phyloP scores from a whole-genome alignment of 2,797 vertebrate genomes.

The Tiaroga cobitis region DNA sequence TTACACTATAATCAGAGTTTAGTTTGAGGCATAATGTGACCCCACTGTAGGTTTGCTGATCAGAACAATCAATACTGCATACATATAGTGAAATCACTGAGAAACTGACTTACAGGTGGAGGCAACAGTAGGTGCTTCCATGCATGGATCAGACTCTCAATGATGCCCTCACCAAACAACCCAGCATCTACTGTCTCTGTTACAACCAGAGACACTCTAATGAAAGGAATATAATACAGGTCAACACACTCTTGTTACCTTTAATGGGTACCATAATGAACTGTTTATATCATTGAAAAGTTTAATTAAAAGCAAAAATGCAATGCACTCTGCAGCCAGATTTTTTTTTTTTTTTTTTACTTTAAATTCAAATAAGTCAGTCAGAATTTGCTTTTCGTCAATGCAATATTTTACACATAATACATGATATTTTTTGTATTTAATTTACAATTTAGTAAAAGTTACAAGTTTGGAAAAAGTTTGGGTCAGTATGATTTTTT shows the following conservation, averaged over 20 bases:
- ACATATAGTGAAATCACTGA: neutral
- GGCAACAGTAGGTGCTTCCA: conserved; percentile 94
- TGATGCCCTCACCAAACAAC: conserved; percentile 96
- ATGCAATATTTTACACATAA: neutral
- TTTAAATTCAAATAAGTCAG: neutral
- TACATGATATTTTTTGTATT: neutral
- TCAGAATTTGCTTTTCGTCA: neutral
- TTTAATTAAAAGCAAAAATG: neutral
- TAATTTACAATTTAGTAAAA: neutral
- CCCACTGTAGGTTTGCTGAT: neutral
- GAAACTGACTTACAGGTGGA: conserved; percentile 80
- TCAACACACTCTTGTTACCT: neutral
- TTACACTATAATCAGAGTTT: conserved; percentile 27
- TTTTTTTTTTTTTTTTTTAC: no score
- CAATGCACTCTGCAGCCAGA: neutral
- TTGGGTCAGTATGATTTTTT: neutral
- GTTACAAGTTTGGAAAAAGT: neutral
- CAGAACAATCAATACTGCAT: neutral
- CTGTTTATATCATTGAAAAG: neutral
- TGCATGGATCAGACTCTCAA: conserved; percentile 96
- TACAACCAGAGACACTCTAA: conserved; percentile 95
- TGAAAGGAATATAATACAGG: neutral
- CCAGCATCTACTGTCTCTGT: conserved; percentile 99
- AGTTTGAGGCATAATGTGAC: conserved; percentile 19
- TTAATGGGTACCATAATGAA: no score